Base-by-base conservation (phyloP, 1,140 invertebrate species). In the Coenobita brevimanus region DNA sequence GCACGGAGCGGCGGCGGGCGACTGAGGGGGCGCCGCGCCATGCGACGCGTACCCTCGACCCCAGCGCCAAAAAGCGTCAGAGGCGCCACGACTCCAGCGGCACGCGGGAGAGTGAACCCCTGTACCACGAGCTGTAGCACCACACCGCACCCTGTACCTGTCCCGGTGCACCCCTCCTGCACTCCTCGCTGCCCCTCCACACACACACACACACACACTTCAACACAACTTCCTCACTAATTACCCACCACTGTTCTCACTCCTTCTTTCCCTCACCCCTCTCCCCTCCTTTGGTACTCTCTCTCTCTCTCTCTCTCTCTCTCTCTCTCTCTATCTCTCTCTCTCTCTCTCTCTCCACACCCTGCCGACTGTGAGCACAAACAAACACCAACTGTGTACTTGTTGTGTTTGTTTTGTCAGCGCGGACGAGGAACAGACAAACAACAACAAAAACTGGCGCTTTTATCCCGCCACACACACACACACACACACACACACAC, bases 1-100 rank as follows among this genome's bases (percentile, higher is more conserved):
- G 71, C 36, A 89, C 88, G 21, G 88, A 89, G 46, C 81, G 88
- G 33, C 81, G 82, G 43, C 73, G 88, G n/a, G 88, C 54, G n/a
- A 43, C 54, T 10, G 84, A 87, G 30, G 84, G 57, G 21, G 84
- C 75, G 41, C 84, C 84, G 62, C 75, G 43, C 30, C 46, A 75
- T 15, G n/a, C 76, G 10, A 24, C 84, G 1, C 84, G 84, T 15
- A 87, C 84, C 15, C 76, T 87, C 30, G 73, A 87, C 84, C 84
- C 84, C 43, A 43, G 41, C 62, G 62, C 62, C 46, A 79, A 64
- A 17, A 87, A 87, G 62, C 84, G 84, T n/a, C 84, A 87, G 62
- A 24, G 75, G 64, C 75, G 84, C 2, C 76, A 87, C 30, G 84
- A 87, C 57, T 43, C 84, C 3, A 71, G 60, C n/a, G 46, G 46